Evolutionary conservation across 2,113 vertebrate genomes (phyloP).

Genomic region (Mugil cephalus): DNA sequence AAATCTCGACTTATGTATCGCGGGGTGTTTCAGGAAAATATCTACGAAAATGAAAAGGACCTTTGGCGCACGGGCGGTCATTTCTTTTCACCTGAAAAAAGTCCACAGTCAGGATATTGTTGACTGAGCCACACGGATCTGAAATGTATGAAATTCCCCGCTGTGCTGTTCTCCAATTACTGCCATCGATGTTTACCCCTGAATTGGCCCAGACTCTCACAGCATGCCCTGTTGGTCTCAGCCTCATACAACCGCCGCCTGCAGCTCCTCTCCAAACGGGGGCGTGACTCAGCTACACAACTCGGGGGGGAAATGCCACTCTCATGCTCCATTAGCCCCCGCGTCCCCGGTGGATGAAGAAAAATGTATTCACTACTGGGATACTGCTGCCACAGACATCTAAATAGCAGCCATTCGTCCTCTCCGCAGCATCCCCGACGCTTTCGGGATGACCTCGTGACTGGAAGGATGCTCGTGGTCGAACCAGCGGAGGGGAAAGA

Average conservation of each 20-base stretch:
- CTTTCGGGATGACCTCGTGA: slow-evolving; percentile 43
- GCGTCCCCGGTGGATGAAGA: slow-evolving; percentile 75
- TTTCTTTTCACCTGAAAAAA: slow-evolving; percentile 34
- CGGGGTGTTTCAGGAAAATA: slow-evolving; percentile 12
- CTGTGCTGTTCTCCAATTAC: slow-evolving; percentile 76
- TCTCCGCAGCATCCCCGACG: slow-evolving; percentile 19
- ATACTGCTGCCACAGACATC: slow-evolving; percentile 57
- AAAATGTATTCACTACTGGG: slow-evolving; percentile 72
- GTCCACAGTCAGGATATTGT: slow-evolving; percentile 44
- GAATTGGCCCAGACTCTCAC: slow-evolving; percentile 62
- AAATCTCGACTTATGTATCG: slow-evolving; percentile 24
- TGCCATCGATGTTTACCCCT: slow-evolving; percentile 71
- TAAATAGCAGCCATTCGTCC: slow-evolving; percentile 62
- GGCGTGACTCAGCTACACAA: slow-evolving; percentile 70
- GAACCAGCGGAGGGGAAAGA: slow-evolving; percentile 41
- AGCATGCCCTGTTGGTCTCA: slow-evolving; percentile 56
- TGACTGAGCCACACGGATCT: slow-evolving; percentile 40
- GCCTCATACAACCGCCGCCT: slow-evolving; percentile 53
- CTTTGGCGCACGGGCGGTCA: slow-evolving; percentile 19
- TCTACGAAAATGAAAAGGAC: slow-evolving; percentile 8
- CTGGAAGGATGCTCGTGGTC: slow-evolving; percentile 1
- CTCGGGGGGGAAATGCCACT: slow-evolving; percentile 71
- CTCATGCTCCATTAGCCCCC: slow-evolving; percentile 79
- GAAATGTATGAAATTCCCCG: slow-evolving; percentile 68
- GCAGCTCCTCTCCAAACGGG: slow-evolving; percentile 62